Conservation (phyloP, 2,113 vertebrate genomes). For the Centropus unirufus region DNA sequence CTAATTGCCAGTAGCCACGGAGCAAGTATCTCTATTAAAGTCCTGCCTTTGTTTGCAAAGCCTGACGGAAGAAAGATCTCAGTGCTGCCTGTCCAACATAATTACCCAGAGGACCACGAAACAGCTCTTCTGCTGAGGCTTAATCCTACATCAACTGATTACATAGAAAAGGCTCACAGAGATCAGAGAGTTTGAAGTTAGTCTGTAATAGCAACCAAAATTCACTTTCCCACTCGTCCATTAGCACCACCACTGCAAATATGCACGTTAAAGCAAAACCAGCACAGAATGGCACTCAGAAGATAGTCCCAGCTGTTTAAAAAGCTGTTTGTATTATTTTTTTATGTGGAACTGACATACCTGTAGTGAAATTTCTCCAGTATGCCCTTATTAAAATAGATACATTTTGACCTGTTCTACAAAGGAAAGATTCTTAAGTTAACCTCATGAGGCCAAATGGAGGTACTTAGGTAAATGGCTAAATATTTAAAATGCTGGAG, state of each 20-base stretch:
- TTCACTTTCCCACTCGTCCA: not conserved
- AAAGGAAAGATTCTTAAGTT: not conserved
- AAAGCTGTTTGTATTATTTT: not conserved
- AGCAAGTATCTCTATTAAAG: not conserved
- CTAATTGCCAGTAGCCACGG: not conserved
- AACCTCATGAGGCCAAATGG: not conserved
- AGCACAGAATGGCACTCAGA: not conserved
- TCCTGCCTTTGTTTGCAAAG: not conserved
- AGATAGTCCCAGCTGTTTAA: not conserved
- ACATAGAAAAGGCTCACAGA: not conserved
- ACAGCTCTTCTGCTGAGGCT: not conserved
- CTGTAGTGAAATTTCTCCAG: not conserved
- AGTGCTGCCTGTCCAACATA: not conserved
- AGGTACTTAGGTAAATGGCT: not conserved
- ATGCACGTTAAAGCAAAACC: not conserved
- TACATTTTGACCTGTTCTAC: not conserved
- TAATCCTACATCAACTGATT: not conserved
- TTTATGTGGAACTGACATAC: not conserved
- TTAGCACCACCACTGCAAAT: not conserved
- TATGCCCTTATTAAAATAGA: not conserved
- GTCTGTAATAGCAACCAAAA: not conserved
- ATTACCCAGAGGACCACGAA: not conserved
- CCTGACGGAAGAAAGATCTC: accelerated
- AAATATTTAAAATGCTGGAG: not conserved
- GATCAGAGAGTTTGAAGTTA: not conserved